phyloP scores from a whole-genome alignment of 2,113 vertebrate species.

The Turdus rufiventris region DNA sequence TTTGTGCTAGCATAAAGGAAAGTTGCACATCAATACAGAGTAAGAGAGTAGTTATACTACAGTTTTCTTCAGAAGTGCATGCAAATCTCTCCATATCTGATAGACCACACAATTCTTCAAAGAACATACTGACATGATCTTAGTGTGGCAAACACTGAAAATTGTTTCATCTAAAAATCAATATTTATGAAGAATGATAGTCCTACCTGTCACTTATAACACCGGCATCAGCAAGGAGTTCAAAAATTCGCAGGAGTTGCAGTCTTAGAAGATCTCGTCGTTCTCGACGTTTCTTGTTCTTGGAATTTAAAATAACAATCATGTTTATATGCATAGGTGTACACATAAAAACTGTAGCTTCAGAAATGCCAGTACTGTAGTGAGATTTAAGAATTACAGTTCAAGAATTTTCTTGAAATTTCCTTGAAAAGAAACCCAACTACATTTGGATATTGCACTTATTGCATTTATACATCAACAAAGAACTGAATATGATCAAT shows the following conservation, averaged over 20 bases:
- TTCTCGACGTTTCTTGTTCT: slow-evolving; percentile 98
- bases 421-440: background rate
- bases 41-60: background rate
- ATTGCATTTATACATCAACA: background rate
- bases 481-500: background rate
- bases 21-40: background rate
- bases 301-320: background rate
- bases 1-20: slow-evolving; percentile 81
- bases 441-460: background rate
- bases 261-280: slow-evolving; percentile 90
- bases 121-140: background rate
- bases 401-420: background rate
- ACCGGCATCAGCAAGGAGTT: slow-evolving; percentile 92
- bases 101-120: background rate
- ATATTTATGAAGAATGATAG: background rate
- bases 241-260: slow-evolving; percentile 93
- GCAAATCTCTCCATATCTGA: background rate
- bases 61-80: background rate
- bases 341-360: background rate
- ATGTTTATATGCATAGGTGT: background rate
- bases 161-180: background rate
- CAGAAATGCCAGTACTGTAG: background rate
- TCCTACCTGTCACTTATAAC: slow-evolving; percentile 97
- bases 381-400: background rate
- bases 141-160: background rate